Evolutionary conservation across 2,797 vertebrate species (phyloP), one percentile per base, ranked within the genome.

Genomic region (Microcaecilia unicolor): DNA sequence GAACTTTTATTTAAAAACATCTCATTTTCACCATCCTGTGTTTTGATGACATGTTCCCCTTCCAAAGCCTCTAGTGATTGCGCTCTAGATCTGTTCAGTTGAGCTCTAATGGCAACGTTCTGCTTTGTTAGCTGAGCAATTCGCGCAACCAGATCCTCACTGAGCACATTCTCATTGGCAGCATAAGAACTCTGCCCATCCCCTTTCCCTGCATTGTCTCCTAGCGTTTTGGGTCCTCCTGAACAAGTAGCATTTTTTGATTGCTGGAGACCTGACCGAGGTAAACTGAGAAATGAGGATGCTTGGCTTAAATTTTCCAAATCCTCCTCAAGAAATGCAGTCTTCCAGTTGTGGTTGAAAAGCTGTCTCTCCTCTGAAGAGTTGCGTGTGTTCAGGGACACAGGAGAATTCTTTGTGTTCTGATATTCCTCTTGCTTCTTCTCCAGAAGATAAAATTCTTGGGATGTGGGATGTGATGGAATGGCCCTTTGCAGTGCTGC

Each of bases 71-170:
- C 61, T 34, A 54, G 68, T 20, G 44, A 37, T 9, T 31, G 28
- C 6, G 8, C 28, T 29, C 33, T 35, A 19, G 66, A 68, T 46
- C 66, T 83, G 49, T 17, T 77, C 13, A 90, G 70, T 33, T 86
- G 86, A 30, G 80, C 61, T 67, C 62, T 82, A 25, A 93, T 82
- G 15, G 72, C 48, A 4, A 86, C 63, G 9, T 92, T 94, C 64
- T 93, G 86, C 22, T 46, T 34, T 3, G 72, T 83, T 25, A 93
- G 57, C 53, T 88, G 76, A 3, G 79, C 57, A 25, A 91, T 87
- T 44, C 87, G 85, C 4, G 62, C 62, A 52, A 83, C 45, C 34
- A 92, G 41, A 33, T 82, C 74, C 8, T 61, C 28, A 2, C 31
- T 67, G 1, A 70, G 74, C 15, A 34, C 6, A 5, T 54, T 13